Base-by-base conservation (phyloP, 2,797 vertebrate genomes). In the Megalops cyprinoides region DNA sequence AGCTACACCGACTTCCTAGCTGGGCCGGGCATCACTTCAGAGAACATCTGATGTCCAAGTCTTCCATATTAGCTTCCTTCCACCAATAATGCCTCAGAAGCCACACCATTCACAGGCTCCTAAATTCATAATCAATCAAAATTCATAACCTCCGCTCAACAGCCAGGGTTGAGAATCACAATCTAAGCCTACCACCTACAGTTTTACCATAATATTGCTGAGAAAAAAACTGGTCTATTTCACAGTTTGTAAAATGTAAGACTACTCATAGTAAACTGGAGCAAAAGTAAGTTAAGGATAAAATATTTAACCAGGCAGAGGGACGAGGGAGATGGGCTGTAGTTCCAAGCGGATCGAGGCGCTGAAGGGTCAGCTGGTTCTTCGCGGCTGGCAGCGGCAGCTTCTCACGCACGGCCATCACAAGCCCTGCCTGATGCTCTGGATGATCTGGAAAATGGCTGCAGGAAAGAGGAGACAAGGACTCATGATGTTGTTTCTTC, bases 361-460 rank as follows among this genome's bases (percentile, higher is more conserved):
- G 39, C 49, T 77, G 37, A 44, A 71, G 74, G 74, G 78, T 44
- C 15, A 23, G 74, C 74, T 77, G 74, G 42, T 78, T 60, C 25
- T 73, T 39, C 46, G 62, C 56, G 28, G 42, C 62, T 77, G 85
- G 44, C 76, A 69, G 62, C 34, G 87, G 81, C 20, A 14, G 18
- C 10, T 28, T 76, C 28, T 1, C 58, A 84, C 82, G 84, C 76
- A 79, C 84, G 85, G 81, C 87, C 87, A 90, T 94, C 89, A 95
- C 91, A 94, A 90, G 73, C 93, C 93, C 88, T 94, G 94, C 34
- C 93, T 88, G 90, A 95, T 94, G 86, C 94, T 94, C 88, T 94
- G 93, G 87, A 94, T 95, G 84, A 95, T 94, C 91, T 95, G 93
- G 87, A 95, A 95, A 84, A 95, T 94, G 71, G 93, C 94, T 95